A percentile compares a stretch with the other conserved stretches of the same genome.
phyloP scores from a whole-genome alignment of 2,113 vertebrate species.

The Monarcha castaneiventris region DNA sequence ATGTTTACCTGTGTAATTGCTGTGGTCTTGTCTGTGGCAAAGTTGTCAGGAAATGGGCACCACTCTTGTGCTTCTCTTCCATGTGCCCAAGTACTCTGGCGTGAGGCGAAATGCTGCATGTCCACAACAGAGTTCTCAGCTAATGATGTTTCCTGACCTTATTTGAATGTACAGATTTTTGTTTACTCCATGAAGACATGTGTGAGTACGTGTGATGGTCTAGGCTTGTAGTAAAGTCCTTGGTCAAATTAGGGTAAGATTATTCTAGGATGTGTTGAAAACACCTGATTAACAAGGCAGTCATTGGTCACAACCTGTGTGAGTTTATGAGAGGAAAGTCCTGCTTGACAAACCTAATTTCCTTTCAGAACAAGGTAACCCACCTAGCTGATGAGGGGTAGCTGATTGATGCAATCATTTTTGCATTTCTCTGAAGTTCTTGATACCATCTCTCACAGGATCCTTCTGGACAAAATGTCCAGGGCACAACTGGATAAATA shows the following conservation, averaged over 20 bases:
- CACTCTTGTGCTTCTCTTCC: not conserved
- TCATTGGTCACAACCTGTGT: not conserved
- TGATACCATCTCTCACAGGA: not conserved
- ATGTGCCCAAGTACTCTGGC: rapidly evolving
- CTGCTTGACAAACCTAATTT: not conserved
- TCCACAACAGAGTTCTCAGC: not conserved
- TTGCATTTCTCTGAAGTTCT: not conserved
- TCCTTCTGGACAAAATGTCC: not conserved
- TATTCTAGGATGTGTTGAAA: not conserved
- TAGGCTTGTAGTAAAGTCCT: not conserved
- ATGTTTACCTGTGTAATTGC: not conserved
- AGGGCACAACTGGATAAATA: not conserved
- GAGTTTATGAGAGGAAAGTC: not conserved
- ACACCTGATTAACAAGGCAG: not conserved
- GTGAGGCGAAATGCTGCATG: not conserved
- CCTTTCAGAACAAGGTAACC: not conserved
- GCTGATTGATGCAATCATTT: not conserved
- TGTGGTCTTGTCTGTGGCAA: not conserved
- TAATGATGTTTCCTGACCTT: not conserved
- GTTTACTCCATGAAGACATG: not conserved
- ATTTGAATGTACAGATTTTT: not conserved
- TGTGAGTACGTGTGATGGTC: not conserved
- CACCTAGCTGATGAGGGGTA: not conserved
- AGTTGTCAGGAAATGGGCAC: not conserved
- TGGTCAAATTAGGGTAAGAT: not conserved